Evolutionary conservation across 2,888 invertebrate species (phyloP), one percentile per base, ranked within the genome.

Genomic region (Nomada ferruginata): DNA sequence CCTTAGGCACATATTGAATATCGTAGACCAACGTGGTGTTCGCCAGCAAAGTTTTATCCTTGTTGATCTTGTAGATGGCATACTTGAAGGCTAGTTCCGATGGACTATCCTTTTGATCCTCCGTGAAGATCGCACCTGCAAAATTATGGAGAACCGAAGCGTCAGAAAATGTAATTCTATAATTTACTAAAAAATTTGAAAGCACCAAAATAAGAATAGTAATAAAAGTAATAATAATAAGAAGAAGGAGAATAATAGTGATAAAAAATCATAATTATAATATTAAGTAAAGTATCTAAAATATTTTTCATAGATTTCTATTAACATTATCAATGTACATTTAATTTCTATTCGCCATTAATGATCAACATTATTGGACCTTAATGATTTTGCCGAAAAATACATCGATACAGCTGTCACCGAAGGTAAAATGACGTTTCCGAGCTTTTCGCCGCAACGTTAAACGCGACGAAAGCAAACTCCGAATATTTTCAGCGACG

Each of bases 21-120:
- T 98, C 98, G 93, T 98, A 98, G n/a, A 98, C 96, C 57, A 99
- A 95, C 2, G 98, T 97, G 0, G 97, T 97, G 91, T 98, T 97
- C 0, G 98, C 97, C 74, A 98, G 94, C 20, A 98, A 94, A 81
- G 95, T 95, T 74, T 97, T 95, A 91, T 98, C 98, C 91, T 98
- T 97, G 94, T 99, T 99, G 91, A 99, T 97, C 87, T 97, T 96
- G 94, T 98, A 98, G 18, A 98, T 97, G 10, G 98, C 98, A 95
- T 98, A 98, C 92, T 98, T 98, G 94, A 99, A 98, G 1, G 98
- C 98, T 86, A 98, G 94, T 94, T 98, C 98, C 0, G 97, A 96
- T 84, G 97, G 97, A 86, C 97, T 97, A 86, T 97, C 97, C 83
- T 97, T 96, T 84, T 97, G 96, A 90, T 98, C 98, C 91, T 98